These are phyloP conservation scores for Phenacoccus solenopsis DNA, from an alignment of 1,140 invertebrate genomes.

Conservation along the genomic window DNA sequence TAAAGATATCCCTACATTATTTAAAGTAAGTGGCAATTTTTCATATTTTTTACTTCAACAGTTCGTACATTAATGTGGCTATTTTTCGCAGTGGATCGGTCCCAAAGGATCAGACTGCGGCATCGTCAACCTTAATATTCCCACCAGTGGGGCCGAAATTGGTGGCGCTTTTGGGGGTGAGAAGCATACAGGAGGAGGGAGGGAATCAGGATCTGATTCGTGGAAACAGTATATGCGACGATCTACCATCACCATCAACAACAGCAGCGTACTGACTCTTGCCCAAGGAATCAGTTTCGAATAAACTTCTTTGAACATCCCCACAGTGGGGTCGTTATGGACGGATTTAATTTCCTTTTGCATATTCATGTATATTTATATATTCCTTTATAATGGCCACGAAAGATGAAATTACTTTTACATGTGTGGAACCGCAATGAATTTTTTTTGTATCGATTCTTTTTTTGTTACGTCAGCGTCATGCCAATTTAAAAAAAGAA, in stretches of 20 bases:
- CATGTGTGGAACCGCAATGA: too few species aligned
- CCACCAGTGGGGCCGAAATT: constrained; percentile 96
- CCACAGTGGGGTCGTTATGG: too few species aligned
- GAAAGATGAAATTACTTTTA: too few species aligned
- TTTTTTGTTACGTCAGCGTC: too few species aligned
- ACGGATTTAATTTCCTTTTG: too few species aligned
- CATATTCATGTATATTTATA: too few species aligned
- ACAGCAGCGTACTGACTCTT: constrained; percentile 83
- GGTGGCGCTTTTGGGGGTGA: constrained; percentile 97
- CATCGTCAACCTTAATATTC: constrained; percentile 97
- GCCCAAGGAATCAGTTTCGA: constrained; percentile 97
- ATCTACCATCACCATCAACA: constrained; percentile 92
- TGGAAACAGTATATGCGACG: constrained; percentile 98
- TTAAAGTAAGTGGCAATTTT: constrained; percentile 56
- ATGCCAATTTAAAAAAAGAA: too few species aligned
- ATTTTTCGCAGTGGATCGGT: constrained; percentile 63
- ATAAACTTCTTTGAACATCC: too few species aligned
- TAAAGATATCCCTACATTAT: constrained; percentile 72
- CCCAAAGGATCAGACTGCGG: constrained; percentile 96
- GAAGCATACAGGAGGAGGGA: constrained; percentile 89
- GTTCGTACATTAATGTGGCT: background rate
- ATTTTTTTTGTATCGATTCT: too few species aligned
- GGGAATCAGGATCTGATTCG: constrained; percentile 93
- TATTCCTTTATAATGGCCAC: too few species aligned
- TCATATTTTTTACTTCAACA: background rate